These are phyloP conservation scores for Danaus chrysippus DNA, from an alignment of 2,888 invertebrate genomes.

Conservation along the genomic window DNA sequence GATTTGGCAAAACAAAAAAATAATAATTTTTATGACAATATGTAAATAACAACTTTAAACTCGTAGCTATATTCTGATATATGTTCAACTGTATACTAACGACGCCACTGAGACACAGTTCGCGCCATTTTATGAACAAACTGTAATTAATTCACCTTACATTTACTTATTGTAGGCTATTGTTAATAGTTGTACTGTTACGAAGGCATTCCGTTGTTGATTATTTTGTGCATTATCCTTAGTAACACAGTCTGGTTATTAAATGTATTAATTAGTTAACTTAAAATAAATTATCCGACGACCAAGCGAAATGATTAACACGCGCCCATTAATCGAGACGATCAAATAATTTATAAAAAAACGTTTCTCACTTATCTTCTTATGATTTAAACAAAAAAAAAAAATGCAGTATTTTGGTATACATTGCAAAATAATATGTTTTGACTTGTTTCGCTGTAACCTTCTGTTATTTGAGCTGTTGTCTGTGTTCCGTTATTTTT, in stretches of 20 bases:
- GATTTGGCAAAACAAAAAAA: conserved; percentile 32
- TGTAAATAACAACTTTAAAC: conserved; percentile 19
- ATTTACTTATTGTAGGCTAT: conserved; percentile 71
- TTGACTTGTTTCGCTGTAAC: conserved; percentile 63
- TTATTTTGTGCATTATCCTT: conserved; percentile 65
- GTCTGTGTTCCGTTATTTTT: conserved; percentile 30
- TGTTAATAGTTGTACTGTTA: conserved; percentile 76
- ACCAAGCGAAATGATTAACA: conserved; percentile 59
- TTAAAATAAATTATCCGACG: conserved; percentile 56
- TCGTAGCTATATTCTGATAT: conserved; percentile 11
- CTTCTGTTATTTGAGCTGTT: conserved; percentile 22
- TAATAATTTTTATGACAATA: conserved; percentile 31
- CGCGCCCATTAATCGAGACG: conserved; percentile 44
- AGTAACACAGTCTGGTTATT: conserved; percentile 70
- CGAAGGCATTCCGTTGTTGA: conserved; percentile 76
- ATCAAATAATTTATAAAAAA: conserved; percentile 49
- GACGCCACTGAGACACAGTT: conserved; percentile 8
- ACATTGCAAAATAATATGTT: conserved; percentile 64
- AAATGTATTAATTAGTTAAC: conserved; percentile 54
- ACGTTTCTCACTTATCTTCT: conserved; percentile 68
- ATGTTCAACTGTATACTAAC: conserved; percentile 25
- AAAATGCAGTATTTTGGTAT: conserved; percentile 79
- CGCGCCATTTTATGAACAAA: conserved; percentile 21
- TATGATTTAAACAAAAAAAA: conserved; percentile 53
- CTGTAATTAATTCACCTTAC: conserved; percentile 46